phyloP scores from a whole-genome alignment of 2,797 vertebrate species.

The Thunnus albacares region DNA sequence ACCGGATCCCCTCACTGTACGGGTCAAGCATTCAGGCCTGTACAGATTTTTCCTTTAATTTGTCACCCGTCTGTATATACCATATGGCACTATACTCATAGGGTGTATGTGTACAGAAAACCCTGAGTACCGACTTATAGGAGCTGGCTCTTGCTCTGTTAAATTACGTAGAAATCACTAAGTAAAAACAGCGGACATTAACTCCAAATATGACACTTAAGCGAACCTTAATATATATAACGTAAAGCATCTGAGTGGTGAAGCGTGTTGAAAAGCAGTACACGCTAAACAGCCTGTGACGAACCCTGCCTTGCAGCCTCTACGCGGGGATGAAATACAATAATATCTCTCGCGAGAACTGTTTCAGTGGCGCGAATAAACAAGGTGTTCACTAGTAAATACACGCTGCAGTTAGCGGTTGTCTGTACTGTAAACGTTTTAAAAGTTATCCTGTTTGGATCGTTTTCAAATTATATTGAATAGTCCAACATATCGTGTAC shows the following conservation, averaged over 20 bases:
- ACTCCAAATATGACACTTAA: accelerated
- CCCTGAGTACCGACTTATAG: background rate
- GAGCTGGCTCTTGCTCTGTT: background rate
- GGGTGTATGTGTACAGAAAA: too few species aligned
- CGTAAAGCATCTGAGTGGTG: background rate
- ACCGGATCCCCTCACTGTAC: too few species aligned
- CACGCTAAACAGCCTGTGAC: accelerated
- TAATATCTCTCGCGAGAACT: conserved; percentile 55
- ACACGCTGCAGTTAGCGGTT: accelerated
- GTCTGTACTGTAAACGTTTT: accelerated
- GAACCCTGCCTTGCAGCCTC: conserved; percentile 31
- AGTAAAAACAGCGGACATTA: accelerated
- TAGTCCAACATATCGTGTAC: accelerated
- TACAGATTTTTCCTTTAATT: too few species aligned
- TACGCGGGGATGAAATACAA: background rate
- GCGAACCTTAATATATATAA: accelerated
- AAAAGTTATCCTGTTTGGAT: accelerated
- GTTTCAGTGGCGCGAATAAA: conserved; percentile 72
- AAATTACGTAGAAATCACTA: too few species aligned
- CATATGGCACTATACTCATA: too few species aligned
- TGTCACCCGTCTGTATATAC: too few species aligned
- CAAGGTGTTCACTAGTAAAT: conserved; percentile 6
- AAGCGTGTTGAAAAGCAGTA: accelerated
- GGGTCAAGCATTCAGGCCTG: too few species aligned
- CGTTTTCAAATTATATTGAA: too few species aligned